These are phyloP conservation scores for Anas platyrhynchos DNA, from an alignment of 2,113 vertebrate species.

Conservation along the genomic window DNA sequence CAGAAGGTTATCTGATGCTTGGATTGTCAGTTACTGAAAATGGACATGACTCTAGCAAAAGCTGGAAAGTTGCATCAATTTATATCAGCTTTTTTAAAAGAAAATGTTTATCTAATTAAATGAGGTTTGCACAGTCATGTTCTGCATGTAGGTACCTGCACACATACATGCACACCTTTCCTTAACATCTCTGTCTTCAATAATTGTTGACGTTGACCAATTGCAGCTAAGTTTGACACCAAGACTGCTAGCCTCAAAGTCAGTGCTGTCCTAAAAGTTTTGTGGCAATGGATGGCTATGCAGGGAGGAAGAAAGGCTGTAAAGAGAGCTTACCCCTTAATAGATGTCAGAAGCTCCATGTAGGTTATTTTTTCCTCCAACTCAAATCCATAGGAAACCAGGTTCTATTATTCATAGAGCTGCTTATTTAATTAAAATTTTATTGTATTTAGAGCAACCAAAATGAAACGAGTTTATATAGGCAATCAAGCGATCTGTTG, in stretches of 20 bases:
- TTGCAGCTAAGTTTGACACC: neutral
- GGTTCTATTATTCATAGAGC: slow-evolving; percentile 5
- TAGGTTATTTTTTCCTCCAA: neutral
- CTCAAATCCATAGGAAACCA: neutral
- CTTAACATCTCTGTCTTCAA: neutral
- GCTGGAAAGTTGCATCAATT: neutral
- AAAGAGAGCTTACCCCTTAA: neutral
- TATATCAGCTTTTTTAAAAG: neutral
- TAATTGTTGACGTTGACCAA: neutral
- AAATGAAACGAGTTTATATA: slow-evolving; percentile 27
- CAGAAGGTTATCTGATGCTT: neutral
- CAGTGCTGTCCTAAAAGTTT: neutral
- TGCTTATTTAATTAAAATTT: neutral
- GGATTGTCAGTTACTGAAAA: neutral
- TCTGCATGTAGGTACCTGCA: neutral
- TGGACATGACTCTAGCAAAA: neutral
- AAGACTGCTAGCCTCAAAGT: neutral
- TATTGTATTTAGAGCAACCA: slow-evolving; percentile 14
- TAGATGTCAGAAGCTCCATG: neutral
- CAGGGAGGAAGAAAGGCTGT: neutral
- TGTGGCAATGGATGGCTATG: neutral
- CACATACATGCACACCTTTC: neutral
- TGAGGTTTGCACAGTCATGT: neutral
- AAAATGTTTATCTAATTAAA: neutral
- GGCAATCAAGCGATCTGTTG: neutral